Evolutionary conservation across 2,113 vertebrate genomes (phyloP).

Genomic region (Nipponia nippon): DNA sequence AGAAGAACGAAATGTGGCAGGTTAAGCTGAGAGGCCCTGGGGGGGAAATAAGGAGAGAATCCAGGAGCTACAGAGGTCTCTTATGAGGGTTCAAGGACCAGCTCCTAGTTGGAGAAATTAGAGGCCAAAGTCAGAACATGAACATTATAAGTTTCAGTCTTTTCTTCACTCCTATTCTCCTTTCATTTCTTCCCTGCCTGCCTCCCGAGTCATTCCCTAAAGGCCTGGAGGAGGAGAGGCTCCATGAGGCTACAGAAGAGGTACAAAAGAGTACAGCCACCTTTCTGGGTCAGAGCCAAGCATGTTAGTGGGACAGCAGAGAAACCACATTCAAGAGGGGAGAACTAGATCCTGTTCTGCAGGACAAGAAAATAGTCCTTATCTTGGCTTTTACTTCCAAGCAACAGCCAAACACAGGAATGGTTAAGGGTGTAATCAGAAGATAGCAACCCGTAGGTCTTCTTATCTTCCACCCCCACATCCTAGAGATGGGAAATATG

Average conservation of each 20-base stretch:
- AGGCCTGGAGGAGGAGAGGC: neutral
- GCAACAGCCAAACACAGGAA: neutral
- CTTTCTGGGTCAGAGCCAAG: neutral
- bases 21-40: neutral
- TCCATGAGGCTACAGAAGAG: neutral
- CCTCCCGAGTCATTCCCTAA: neutral
- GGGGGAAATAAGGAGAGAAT: neutral
- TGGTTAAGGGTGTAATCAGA: neutral
- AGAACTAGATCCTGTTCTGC: neutral
- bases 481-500: neutral
- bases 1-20: neutral
- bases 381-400: neutral
- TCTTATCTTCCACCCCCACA: neutral
- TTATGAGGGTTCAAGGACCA: neutral
- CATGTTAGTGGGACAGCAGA: neutral
- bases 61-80: neutral
- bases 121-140: neutral
- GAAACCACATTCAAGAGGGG: neutral
- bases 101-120: neutral
- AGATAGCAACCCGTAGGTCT: neutral
- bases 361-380: neutral
- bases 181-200: neutral
- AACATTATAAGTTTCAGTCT: neutral
- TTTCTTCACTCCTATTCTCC: neutral
- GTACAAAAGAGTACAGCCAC: neutral